A percentile compares a stretch with the other conserved stretches of the same genome.
Conservation (phyloP, 1,140 invertebrate species). For the Dendroctonus ponderosae region DNA sequence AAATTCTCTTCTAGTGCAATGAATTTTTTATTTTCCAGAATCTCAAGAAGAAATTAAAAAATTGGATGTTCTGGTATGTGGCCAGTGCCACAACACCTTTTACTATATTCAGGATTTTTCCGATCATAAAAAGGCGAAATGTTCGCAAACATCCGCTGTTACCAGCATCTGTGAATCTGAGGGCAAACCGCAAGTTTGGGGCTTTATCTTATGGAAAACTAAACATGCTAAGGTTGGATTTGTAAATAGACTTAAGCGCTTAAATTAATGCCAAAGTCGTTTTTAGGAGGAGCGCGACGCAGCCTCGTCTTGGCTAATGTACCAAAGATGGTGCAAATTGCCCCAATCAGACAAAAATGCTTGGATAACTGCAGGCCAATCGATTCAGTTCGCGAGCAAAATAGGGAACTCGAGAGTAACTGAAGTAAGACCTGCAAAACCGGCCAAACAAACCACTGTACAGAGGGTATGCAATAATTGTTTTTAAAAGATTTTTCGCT, state of each 20-base stretch:
- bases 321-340: conserved; percentile 79
- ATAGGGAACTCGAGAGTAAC: conserved; percentile 56
- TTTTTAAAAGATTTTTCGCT: neutral
- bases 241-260: neutral
- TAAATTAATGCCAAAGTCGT: neutral
- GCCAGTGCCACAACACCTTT: conserved; percentile 73
- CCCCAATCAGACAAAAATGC: conserved; percentile 66
- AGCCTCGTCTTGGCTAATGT: conserved; percentile 71
- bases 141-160: conserved; percentile 54
- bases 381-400: conserved; percentile 67
- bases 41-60: conserved; percentile 72
- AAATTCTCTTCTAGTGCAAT: conserved; percentile 2
- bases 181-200: conserved; percentile 78
- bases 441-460: conserved; percentile 13
- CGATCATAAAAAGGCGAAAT: conserved; percentile 63
- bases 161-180: conserved; percentile 53
- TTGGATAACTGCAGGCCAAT: conserved; percentile 75
- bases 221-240: conserved; percentile 51
- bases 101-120: conserved; percentile 77
- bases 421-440: conserved; percentile 40
- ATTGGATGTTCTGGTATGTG: conserved; percentile 76
- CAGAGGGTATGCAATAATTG: conserved; percentile 14
- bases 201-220: conserved; percentile 77
- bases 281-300: conserved; percentile 49
- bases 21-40: conserved; percentile 53